phyloP scores from a whole-genome alignment of 1,140 invertebrate species.

The Paralvinella palmiformis region DNA sequence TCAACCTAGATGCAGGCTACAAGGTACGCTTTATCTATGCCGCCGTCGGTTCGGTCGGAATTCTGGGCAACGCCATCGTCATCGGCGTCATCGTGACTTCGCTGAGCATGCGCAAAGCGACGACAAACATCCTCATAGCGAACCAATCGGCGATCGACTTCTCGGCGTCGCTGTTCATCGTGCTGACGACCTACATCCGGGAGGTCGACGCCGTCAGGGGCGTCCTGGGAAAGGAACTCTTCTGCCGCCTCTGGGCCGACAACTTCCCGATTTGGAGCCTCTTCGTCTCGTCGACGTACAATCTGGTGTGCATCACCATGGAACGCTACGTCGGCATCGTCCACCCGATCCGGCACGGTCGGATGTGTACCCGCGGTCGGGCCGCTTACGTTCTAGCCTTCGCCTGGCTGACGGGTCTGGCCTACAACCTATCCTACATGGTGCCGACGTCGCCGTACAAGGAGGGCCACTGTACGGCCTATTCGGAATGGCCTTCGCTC shows the following conservation, averaged over 20 bases:
- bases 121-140: background rate
- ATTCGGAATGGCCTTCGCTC: background rate
- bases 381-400: background rate
- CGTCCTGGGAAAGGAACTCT: background rate
- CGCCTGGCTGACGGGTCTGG: background rate
- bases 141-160: constrained; percentile 15
- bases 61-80: constrained; percentile 12
- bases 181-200: constrained; percentile 5
- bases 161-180: constrained; percentile 7
- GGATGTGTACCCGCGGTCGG: no score
- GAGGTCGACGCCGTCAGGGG: background rate
- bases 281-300: background rate
- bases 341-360: background rate
- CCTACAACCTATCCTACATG: background rate
- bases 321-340: constrained; percentile 1
- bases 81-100: constrained; percentile 6
- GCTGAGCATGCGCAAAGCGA: constrained; percentile 7
- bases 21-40: background rate
- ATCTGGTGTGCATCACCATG: background rate
- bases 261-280: background rate
- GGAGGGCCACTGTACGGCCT: background rate
- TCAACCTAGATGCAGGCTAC: no score
- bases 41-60: background rate
- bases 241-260: background rate
- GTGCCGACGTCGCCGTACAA: background rate